Evolutionary conservation across 2,797 vertebrate genomes (phyloP), one percentile per base, ranked within the genome.

Genomic region (Chloroceryle amazona): DNA sequence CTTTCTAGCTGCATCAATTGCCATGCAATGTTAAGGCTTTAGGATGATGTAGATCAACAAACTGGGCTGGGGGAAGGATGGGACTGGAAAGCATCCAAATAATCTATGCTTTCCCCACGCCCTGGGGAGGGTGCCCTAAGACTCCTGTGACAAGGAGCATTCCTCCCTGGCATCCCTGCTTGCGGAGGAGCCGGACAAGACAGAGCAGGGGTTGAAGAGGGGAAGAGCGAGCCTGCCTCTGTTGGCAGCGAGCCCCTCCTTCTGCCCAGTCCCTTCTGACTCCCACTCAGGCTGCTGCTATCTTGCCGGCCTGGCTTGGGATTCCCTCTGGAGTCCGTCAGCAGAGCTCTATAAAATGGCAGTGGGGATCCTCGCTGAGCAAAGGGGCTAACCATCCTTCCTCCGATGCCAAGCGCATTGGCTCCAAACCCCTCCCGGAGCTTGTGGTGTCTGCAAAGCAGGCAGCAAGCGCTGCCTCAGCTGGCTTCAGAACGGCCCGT

Each of bases 321-420:
- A 90, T 78, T 91, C 65, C 72, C 91, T 76, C 63, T n/a, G 63
- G 66, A 80, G n/a, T 46, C 29, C 62, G 42, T 62, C 67, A 42
- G 87, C 63, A 73, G 28, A 72, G 37, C 57, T 65, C 72, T 93
- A 86, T 47, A 47, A 90, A 93, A 93, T 17, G 57, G 93, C 87
- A 95, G 12, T 1, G 26, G 68, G 82, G 70, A 71, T 33, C 72
- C 79, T 81, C 0, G 0, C 52, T 62, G 12, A 67, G 47, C 26
- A 23, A 29, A 1, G 1, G 18, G 62, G 44, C 63, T 29, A 35
- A 71, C 41, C n/a, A 4, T 60, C 52, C 62, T 65, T 54, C 39
- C 74, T 62, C 62, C 5, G 31, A 44, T 52, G 57, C 10, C 0
- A 8, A 57, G 55, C 12, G 2, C 35, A 19, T 5, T 5, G 1